A percentile compares a stretch with the other conserved stretches of the same genome.
phyloP scores from a whole-genome alignment of 2,888 invertebrate genomes.

The Prenolepis imparis region DNA sequence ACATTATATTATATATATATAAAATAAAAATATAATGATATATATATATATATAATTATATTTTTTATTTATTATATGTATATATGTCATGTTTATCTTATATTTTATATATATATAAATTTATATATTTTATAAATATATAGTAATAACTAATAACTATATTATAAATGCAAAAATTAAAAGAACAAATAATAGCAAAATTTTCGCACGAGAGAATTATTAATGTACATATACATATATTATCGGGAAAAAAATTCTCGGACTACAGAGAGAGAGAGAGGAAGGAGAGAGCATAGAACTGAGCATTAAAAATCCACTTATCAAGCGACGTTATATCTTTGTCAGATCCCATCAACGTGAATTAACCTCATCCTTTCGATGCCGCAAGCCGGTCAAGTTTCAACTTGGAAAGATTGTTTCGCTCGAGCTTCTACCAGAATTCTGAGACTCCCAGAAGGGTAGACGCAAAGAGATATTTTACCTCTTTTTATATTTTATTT shows the following conservation, averaged over 20 bases:
- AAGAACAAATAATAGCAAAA: conserved; percentile 3
- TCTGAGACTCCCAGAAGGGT: conserved; percentile 21
- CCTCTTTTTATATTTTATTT: not conserved
- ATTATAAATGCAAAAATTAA: not conserved
- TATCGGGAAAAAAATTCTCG: conserved; percentile 20
- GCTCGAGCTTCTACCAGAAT: conserved; percentile 11
- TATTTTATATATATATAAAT: not conserved
- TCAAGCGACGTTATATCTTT: conserved; percentile 44
- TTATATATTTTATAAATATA: too few relatives aligned
- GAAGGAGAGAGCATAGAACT: not conserved
- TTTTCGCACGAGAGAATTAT: not conserved
- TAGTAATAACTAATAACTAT: too few relatives aligned
- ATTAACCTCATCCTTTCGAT: conserved; percentile 59
- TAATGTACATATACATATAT: not conserved
- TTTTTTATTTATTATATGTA: too few relatives aligned
- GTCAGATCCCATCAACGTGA: conserved; percentile 39
- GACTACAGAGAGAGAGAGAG: not conserved
- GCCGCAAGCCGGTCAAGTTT: conserved; percentile 65
- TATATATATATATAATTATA: too few relatives aligned
- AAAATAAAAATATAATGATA: not conserved
- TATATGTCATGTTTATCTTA: not conserved
- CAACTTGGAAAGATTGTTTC: conserved; percentile 64
- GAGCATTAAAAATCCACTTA: conserved; percentile 47
- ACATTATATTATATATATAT: not conserved
- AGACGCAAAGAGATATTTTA: not conserved